A percentile compares a stretch with the other conserved stretches of the same genome.
Evolutionary conservation across 2,888 invertebrate genomes (phyloP).

Genomic region (Ichneumon xanthorius): DNA sequence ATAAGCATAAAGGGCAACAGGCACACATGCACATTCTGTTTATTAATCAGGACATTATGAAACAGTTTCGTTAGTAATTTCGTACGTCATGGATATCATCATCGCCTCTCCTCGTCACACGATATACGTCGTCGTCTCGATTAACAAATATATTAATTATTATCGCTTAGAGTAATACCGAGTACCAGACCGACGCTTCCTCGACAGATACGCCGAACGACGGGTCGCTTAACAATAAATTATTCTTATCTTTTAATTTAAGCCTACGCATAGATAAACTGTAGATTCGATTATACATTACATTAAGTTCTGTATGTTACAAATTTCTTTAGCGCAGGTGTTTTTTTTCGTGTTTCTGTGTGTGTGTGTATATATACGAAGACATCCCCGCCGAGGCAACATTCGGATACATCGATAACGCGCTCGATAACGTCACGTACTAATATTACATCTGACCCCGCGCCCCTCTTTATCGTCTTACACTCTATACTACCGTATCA

Average conservation of each 20-base stretch:
- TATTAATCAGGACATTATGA: conserved; percentile 84
- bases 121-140: conserved; percentile 59
- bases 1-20: conserved; percentile 80
- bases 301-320: conserved; percentile 77
- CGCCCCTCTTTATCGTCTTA: conserved; percentile 49
- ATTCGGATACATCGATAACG: conserved; percentile 40
- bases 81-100: conserved; percentile 66
- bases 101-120: conserved; percentile 59
- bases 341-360: conserved; percentile 16
- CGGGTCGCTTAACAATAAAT: conserved; percentile 48
- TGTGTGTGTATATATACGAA: conserved; percentile 41
- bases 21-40: conserved; percentile 85
- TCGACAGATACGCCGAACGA: conserved; percentile 58
- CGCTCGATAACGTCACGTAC: conserved; percentile 22
- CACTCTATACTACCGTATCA: conserved; percentile 36
- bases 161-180: conserved; percentile 62
- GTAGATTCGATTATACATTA: conserved; percentile 75
- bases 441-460: conserved; percentile 34
- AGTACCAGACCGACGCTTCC: conserved; percentile 50
- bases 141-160: conserved; percentile 72
- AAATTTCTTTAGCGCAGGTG: conserved; percentile 69
- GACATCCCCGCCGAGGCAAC: conserved; percentile 53
- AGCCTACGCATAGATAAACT: conserved; percentile 60
- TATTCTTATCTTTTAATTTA: conserved; percentile 53
- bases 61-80: conserved; percentile 78